Conservation (phyloP, 2,797 vertebrate genomes). For the Neosalanx taihuensis region DNA sequence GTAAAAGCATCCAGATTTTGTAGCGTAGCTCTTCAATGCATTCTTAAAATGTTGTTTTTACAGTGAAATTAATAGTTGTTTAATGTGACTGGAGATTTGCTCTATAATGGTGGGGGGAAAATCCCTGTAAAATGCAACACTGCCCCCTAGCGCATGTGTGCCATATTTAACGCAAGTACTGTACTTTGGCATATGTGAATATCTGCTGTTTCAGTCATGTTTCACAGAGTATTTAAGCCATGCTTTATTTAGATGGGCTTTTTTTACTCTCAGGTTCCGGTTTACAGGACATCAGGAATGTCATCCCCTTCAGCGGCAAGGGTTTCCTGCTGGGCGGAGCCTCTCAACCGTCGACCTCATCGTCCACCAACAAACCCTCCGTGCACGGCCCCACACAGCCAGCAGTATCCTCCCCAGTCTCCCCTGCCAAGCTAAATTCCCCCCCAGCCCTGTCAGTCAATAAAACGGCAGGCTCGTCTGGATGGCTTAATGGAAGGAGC, state of each 20-base stretch:
- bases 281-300: conserved; percentile 63
- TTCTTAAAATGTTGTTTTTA: neutral
- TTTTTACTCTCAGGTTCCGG: conserved; percentile 61
- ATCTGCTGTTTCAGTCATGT: neutral
- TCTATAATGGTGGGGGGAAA: too few relatives aligned
- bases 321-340: conserved; percentile 81
- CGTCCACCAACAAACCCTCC: conserved; percentile 37
- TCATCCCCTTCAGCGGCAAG: conserved; percentile 84
- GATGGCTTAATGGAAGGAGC: neutral
- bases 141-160: too few relatives aligned
- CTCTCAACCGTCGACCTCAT: conserved; percentile 25
- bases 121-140: too few relatives aligned
- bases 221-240: neutral
- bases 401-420: neutral
- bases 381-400: conserved; percentile 26
- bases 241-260: neutral
- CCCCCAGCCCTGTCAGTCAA: conserved; percentile 17
- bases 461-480: conserved; percentile 11
- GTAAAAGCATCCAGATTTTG: too few relatives aligned
- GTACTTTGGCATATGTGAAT: too few relatives aligned
- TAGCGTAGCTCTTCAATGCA: too few relatives aligned
- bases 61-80: neutral
- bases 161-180: too few relatives aligned
- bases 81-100: neutral
- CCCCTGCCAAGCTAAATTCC: conserved; percentile 20